Evolutionary conservation across 1,140 invertebrate genomes (phyloP).

Genomic region (Geopemphigus sp.): DNA sequence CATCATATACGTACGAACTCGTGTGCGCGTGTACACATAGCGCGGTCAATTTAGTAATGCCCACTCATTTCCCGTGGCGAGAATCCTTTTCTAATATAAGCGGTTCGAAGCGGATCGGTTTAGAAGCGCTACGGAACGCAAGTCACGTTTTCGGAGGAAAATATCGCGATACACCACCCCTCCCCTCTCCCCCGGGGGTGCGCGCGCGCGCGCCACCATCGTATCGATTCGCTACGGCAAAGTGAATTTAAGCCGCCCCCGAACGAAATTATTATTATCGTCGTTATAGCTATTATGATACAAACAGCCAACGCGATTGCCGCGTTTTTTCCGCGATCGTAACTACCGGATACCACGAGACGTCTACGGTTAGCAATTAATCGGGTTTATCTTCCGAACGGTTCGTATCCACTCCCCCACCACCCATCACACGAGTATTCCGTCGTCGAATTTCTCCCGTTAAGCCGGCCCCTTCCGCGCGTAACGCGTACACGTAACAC

Average conservation of each 20-base stretch:
- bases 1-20: too few species aligned
- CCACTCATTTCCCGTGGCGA: too few species aligned
- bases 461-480: not conserved
- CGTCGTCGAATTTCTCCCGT: not conserved
- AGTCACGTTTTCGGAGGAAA: not conserved
- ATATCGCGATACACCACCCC: too few species aligned
- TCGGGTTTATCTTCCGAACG: constrained; percentile 8
- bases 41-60: too few species aligned
- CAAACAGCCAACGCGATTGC: constrained; percentile 16
- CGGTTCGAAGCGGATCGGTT: not conserved
- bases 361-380: constrained; percentile 14
- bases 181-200: too few species aligned
- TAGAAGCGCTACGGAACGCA: not conserved
- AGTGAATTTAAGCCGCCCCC: not conserved
- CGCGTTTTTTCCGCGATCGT: constrained; percentile 5
- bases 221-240: not conserved
- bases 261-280: constrained; percentile 17
- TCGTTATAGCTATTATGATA: too few species aligned
- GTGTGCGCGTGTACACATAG: too few species aligned
- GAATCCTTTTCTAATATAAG: not conserved
- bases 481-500: too few species aligned
- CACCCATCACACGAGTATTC: too few species aligned
- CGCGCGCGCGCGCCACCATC: too few species aligned
- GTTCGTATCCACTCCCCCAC: too few species aligned
- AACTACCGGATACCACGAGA: not conserved